Evolutionary conservation across 2,797 vertebrate species (phyloP).

Genomic region (Myiotriccus ornatus): DNA sequence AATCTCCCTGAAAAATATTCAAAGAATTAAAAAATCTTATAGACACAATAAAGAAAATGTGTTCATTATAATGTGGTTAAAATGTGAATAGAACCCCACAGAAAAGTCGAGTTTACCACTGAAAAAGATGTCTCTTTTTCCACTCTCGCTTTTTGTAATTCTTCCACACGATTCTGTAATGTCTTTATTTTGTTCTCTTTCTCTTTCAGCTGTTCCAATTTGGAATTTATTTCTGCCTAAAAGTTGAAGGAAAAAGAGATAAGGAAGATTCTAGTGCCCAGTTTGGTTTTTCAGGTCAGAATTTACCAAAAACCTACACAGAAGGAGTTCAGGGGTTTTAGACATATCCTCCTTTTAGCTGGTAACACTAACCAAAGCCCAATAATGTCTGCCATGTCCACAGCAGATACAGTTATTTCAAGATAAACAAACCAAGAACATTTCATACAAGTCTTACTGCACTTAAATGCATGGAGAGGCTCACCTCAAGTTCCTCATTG

Average conservation of each 20-base stretch:
- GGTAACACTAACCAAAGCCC: neutral
- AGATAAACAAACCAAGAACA: neutral
- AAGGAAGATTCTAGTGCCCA: neutral
- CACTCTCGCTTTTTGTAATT: slow-evolving; percentile 48
- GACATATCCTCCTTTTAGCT: neutral
- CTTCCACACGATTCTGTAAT: slow-evolving; percentile 47
- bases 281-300: neutral
- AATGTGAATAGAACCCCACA: neutral
- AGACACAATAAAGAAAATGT: neutral
- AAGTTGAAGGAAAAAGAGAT: neutral
- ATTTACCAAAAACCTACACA: neutral
- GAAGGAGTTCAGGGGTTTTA: neutral
- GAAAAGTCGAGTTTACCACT: slow-evolving; percentile 58
- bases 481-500: slow-evolving; percentile 85
- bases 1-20: slow-evolving; percentile 71
- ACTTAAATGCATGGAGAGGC: slow-evolving; percentile 13
- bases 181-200: slow-evolving; percentile 71
- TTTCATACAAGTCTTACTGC: neutral
- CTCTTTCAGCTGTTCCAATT: slow-evolving; percentile 65
- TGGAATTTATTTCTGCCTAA: slow-evolving; percentile 72
- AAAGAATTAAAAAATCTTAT: neutral
- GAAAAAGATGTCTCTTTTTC: slow-evolving; percentile 29
- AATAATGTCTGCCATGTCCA: neutral
- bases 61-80: neutral
- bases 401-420: neutral